phyloP scores from a whole-genome alignment of 2,113 vertebrate genomes.

The Microtus richardsoni region DNA sequence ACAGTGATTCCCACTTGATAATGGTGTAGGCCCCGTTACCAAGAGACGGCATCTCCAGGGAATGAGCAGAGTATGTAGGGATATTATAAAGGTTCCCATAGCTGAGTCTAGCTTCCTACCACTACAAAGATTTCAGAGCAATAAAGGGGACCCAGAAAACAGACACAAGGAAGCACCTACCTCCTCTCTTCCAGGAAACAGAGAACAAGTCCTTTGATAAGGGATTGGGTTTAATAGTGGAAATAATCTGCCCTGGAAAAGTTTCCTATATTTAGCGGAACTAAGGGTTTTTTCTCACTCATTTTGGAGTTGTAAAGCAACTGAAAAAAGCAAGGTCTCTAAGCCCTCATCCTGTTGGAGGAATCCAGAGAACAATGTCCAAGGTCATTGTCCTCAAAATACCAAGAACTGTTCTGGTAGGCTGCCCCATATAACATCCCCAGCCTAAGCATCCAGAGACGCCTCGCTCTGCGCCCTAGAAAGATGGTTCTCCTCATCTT shows the following conservation, averaged over 20 bases:
- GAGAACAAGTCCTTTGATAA: conserved; percentile 54
- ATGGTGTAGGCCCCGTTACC: background rate
- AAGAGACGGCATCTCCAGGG: background rate
- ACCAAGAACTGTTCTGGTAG: background rate
- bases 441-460: background rate
- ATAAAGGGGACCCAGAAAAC: conserved; percentile 10
- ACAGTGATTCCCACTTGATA: background rate
- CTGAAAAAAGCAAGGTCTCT: background rate
- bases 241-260: conserved; percentile 4
- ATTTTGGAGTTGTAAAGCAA: conserved; percentile 48
- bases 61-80: background rate
- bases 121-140: conserved; percentile 40
- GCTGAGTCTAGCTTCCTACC: conserved; percentile 23
- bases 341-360: background rate
- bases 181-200: conserved; percentile 38
- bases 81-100: background rate
- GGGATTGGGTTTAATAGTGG: conserved; percentile 63
- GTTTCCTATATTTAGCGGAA: background rate
- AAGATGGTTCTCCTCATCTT: background rate
- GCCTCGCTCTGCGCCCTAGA: background rate
- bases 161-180: background rate
- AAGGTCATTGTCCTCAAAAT: background rate
- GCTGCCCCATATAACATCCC: background rate
- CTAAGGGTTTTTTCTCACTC: background rate
- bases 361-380: background rate